phyloP scores from a whole-genome alignment of 2,797 vertebrate genomes.

The Melanotaenia maccullochi region DNA sequence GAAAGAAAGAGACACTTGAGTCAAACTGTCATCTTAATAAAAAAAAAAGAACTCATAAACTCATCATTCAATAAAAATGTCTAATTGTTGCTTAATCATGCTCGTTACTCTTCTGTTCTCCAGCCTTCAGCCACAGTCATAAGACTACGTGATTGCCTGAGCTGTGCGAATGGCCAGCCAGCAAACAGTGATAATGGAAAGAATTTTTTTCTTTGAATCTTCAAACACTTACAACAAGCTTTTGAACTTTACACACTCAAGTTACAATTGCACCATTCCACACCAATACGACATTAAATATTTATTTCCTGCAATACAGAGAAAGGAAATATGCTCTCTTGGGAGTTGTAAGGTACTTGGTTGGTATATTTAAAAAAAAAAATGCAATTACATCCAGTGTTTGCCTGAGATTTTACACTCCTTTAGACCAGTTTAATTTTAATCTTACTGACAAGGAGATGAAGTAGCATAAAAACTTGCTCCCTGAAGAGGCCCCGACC shows the following conservation, averaged over 20 bases:
- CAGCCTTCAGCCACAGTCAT: slow-evolving; percentile 14
- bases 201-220: background rate
- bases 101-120: background rate
- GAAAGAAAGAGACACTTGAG: background rate
- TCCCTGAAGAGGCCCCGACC: slow-evolving; percentile 2
- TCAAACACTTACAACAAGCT: background rate
- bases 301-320: too few species aligned
- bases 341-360: background rate
- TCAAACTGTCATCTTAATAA: background rate
- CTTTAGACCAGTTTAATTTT: too few species aligned
- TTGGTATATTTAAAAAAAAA: background rate
- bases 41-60: background rate
- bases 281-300: too few species aligned
- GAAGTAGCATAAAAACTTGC: slow-evolving; percentile 11
- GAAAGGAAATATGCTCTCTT: background rate
- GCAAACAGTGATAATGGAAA: background rate
- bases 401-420: background rate
- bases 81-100: background rate
- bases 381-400: background rate
- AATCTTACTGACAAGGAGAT: background rate
- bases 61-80: background rate
- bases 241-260: background rate
- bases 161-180: slow-evolving; percentile 17
- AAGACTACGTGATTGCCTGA: slow-evolving; percentile 5
- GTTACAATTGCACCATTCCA: background rate